Conservation (phyloP, 2,888 invertebrate species). For the Drosophila paracracens region DNA sequence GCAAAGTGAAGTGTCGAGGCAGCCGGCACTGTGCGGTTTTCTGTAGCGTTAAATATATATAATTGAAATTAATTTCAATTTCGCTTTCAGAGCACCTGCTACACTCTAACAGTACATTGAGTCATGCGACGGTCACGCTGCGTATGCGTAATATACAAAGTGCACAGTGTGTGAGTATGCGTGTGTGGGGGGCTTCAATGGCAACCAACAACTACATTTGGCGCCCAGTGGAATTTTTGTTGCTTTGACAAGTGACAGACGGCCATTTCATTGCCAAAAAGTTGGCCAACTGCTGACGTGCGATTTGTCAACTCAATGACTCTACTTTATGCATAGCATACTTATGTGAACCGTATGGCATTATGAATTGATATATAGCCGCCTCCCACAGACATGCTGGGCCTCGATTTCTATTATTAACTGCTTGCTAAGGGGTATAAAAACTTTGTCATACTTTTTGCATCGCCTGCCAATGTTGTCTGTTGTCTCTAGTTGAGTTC, state of each 20-base stretch:
- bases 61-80: slow-evolving; percentile 49
- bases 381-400: slow-evolving; percentile 38
- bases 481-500: neutral
- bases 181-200: slow-evolving; percentile 33
- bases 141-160: slow-evolving; percentile 65
- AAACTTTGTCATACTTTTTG: slow-evolving; percentile 24
- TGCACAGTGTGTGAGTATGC: slow-evolving; percentile 26
- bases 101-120: slow-evolving; percentile 18
- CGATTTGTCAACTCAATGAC: slow-evolving; percentile 66
- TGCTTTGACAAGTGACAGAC: slow-evolving; percentile 63
- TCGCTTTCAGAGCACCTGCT: slow-evolving; percentile 53
- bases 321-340: slow-evolving; percentile 36
- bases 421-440: slow-evolving; percentile 12
- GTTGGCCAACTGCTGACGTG: slow-evolving; percentile 46
- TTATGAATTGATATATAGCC: slow-evolving; percentile 68
- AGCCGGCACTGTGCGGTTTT: slow-evolving; percentile 18
- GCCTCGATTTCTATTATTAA: slow-evolving; percentile 36
- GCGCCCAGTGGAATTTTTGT: slow-evolving; percentile 39
- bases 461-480: neutral
- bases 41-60: slow-evolving; percentile 33
- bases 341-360: slow-evolving; percentile 29
- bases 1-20: slow-evolving; percentile 39
- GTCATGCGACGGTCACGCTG: slow-evolving; percentile 50
- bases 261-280: slow-evolving; percentile 55
- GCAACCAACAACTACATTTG: slow-evolving; percentile 23